phyloP scores from a whole-genome alignment of 2,113 vertebrate species.

The Aramus guarauna region DNA sequence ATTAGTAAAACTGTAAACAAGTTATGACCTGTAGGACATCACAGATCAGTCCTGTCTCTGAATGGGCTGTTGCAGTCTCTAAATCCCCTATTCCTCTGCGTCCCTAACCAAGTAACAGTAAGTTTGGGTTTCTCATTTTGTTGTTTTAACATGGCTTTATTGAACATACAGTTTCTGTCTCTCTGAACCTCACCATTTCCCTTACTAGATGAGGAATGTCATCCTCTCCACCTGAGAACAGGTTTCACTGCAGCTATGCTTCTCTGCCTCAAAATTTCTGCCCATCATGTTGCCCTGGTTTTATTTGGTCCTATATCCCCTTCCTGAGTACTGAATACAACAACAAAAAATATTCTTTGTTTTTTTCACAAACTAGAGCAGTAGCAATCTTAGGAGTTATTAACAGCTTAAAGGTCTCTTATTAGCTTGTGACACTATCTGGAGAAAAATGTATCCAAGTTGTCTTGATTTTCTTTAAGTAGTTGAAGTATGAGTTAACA shows the following conservation, averaged over 20 bases:
- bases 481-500: background rate
- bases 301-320: background rate
- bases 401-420: background rate
- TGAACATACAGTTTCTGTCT: background rate
- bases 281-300: background rate
- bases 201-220: background rate
- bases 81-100: background rate
- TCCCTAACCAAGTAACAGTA: background rate
- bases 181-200: background rate
- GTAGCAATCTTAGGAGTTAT: background rate
- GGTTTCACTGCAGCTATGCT: background rate
- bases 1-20: background rate
- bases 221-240: background rate
- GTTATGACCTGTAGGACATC: background rate
- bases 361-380: background rate
- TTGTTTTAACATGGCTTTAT: background rate
- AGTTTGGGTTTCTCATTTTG: background rate
- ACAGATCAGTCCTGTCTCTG: background rate
- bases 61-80: background rate
- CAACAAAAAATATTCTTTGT: background rate
- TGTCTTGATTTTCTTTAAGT: background rate
- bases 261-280: background rate
- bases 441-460: background rate
- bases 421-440: background rate
- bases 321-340: background rate